These are phyloP conservation scores for Euplexia lucipara DNA, from an alignment of 2,888 invertebrate genomes.

Conservation along the genomic window DNA sequence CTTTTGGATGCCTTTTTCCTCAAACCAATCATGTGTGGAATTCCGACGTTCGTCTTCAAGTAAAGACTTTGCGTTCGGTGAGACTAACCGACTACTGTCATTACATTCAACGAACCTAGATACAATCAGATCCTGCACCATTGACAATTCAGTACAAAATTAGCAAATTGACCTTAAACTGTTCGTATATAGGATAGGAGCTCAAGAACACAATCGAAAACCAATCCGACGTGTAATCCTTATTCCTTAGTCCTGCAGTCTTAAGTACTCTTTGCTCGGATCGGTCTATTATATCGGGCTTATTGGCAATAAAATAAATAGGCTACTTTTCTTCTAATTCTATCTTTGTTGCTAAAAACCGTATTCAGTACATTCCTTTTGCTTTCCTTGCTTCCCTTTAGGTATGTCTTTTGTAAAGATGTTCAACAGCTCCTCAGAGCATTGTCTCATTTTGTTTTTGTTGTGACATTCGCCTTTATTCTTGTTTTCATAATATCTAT, in stretches of 20 bases:
- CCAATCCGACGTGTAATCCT: constrained; percentile 21
- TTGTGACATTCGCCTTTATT: constrained; percentile 21
- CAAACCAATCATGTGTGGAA: constrained; percentile 4
- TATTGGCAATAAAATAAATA: constrained; percentile 41
- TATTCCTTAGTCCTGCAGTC: constrained; percentile 15
- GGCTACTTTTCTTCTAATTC: constrained; percentile 31
- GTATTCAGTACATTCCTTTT: constrained; percentile 22
- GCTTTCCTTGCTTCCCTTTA: constrained; percentile 17
- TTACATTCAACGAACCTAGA: not conserved
- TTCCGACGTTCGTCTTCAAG: not conserved
- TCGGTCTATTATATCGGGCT: constrained; percentile 30
- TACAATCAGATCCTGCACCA: constrained; percentile 24
- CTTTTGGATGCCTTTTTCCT: not conserved
- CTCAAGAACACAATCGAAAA: constrained; percentile 14
- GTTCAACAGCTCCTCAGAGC: constrained; percentile 30
- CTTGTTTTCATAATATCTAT: constrained; percentile 23
- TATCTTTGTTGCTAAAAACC: constrained; percentile 24
- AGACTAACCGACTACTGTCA: not conserved
- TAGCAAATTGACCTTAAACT: not conserved
- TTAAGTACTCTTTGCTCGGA: constrained; percentile 14
- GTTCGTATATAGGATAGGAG: not conserved
- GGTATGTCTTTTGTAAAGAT: constrained; percentile 32
- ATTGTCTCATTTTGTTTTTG: constrained; percentile 35
- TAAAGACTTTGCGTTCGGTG: not conserved
- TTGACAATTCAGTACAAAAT: constrained; percentile 2